Evolutionary conservation across 2,797 vertebrate species (phyloP).

Genomic region (Orestias chungarensis): DNA sequence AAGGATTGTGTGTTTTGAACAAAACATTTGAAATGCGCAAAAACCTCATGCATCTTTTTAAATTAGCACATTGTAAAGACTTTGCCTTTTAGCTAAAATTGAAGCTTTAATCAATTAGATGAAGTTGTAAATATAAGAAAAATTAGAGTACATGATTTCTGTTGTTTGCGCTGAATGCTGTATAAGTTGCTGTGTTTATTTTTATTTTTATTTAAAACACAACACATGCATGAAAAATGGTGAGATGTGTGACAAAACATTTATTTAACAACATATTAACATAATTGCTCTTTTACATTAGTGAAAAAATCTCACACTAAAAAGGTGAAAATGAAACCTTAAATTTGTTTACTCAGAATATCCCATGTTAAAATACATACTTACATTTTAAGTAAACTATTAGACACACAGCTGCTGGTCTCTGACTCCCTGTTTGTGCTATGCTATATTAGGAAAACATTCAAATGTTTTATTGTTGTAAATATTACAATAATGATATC

Average conservation of each 20-base stretch:
- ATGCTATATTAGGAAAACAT: no score
- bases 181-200: background rate
- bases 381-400: no score
- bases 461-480: no score
- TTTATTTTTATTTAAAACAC: background rate
- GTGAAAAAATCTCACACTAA: no score
- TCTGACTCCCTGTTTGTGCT: no score
- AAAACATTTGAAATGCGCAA: constrained; percentile 8
- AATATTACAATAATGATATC: no score
- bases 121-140: background rate
- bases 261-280: no score
- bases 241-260: background rate
- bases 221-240: no score
- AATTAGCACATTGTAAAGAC: background rate
- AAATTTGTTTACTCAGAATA: background rate
- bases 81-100: background rate
- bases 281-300: no score
- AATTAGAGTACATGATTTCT: background rate
- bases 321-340: background rate
- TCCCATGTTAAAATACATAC: no score
- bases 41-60: constrained; percentile 38
- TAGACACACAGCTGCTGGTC: no score
- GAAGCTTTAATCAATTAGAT: background rate
- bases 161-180: background rate
- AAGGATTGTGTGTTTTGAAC: constrained; percentile 13